These are phyloP conservation scores for Aethina tumida DNA, from an alignment of 1,140 invertebrate genomes.

Conservation along the genomic window DNA sequence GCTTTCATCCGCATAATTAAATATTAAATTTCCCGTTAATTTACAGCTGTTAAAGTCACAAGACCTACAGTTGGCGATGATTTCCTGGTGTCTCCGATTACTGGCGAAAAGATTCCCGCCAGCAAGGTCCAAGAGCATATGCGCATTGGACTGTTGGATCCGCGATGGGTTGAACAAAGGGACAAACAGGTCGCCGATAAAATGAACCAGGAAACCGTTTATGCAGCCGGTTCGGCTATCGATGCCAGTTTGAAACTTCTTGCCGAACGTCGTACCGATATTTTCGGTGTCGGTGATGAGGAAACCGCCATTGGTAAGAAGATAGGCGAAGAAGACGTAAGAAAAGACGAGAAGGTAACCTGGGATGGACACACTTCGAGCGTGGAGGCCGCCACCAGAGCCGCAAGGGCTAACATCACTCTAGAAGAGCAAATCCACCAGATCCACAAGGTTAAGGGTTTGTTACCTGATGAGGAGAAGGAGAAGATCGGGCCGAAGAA, in stretches of 20 bases:
- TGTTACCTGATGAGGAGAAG: conserved; percentile 88
- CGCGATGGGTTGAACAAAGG: conserved; percentile 94
- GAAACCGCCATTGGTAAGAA: conserved; percentile 99
- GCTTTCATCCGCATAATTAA: background rate
- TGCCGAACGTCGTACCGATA: conserved; percentile 97
- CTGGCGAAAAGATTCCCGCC: conserved; percentile 93
- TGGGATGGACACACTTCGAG: conserved; percentile 98
- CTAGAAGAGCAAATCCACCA: conserved; percentile 95
- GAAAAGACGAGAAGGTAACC: conserved; percentile 82
- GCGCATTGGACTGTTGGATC: conserved; percentile 93
- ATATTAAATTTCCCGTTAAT: conserved; percentile 1
- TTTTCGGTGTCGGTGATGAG: conserved; percentile 97
- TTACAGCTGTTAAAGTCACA: conserved; percentile 44
- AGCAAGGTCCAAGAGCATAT: conserved; percentile 97
- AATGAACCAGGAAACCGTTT: conserved; percentile 76
- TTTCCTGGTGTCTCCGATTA: conserved; percentile 95
- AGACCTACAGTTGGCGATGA: conserved; percentile 62
- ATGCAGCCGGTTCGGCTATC: conserved; percentile 82
- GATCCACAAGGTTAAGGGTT: conserved; percentile 91
- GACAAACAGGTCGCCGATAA: conserved; percentile 80
- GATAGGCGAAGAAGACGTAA: conserved; percentile 90
- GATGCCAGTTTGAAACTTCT: conserved; percentile 91
- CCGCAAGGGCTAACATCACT: conserved; percentile 90
- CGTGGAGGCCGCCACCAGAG: conserved; percentile 82
- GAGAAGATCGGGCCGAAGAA: conserved; percentile 83